A percentile compares a stretch with the other conserved stretches of the same genome.
These are phyloP conservation scores for Hirtodrosophila confusa DNA, from an alignment of 2,888 invertebrate genomes.

Conservation along the genomic window DNA sequence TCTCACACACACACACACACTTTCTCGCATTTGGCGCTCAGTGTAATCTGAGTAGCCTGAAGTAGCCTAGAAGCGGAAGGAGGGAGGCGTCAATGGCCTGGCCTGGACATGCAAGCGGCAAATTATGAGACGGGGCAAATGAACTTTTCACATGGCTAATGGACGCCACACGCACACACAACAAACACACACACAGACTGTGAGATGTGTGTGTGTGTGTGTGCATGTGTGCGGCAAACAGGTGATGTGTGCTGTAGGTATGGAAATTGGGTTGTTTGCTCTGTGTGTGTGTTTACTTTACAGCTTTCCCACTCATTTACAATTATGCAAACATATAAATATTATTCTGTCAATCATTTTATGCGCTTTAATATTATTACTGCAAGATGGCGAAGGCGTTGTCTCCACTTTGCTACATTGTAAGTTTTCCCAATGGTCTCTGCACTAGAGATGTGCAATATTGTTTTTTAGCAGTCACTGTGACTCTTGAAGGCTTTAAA, in stretches of 20 bases:
- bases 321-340: slow-evolving; percentile 55
- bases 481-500: too few species aligned
- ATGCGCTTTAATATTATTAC: too few species aligned
- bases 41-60: slow-evolving; percentile 62
- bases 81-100: slow-evolving; percentile 30
- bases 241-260: slow-evolving; percentile 49
- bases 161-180: slow-evolving; percentile 49
- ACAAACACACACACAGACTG: slow-evolving; percentile 32
- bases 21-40: slow-evolving; percentile 14
- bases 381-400: slow-evolving; percentile 34
- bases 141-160: slow-evolving; percentile 79
- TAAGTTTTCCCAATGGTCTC: background rate
- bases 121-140: slow-evolving; percentile 79
- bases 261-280: slow-evolving; percentile 5
- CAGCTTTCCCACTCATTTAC: slow-evolving; percentile 43
- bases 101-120: slow-evolving; percentile 68
- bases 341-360: slow-evolving; percentile 27
- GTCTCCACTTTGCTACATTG: slow-evolving; percentile 40
- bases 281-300: slow-evolving; percentile 43
- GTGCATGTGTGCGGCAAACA: slow-evolving; percentile 55
- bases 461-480: too few species aligned
- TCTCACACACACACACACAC: slow-evolving; percentile 1
- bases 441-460: too few species aligned
- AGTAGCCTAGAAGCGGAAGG: slow-evolving; percentile 32
- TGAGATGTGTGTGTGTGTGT: slow-evolving; percentile 22